Percentiles rank a stretch among this genome's conserved stretches.
These are phyloP conservation scores for Tyrophagus putrescentiae DNA, from an alignment of 1,140 invertebrate genomes.

Conservation along the genomic window DNA sequence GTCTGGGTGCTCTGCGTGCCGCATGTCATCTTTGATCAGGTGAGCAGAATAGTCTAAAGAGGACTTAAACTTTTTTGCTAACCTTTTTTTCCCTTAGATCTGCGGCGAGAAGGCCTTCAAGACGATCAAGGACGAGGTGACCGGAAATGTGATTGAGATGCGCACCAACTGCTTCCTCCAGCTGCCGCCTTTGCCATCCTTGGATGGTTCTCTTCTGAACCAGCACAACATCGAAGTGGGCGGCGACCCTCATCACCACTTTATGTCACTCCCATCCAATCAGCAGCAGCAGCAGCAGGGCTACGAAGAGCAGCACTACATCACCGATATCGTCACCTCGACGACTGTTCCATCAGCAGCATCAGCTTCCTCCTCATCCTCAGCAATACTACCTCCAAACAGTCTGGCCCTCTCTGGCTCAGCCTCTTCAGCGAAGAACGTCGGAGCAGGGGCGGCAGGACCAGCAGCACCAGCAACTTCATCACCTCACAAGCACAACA, in stretches of 20 bases:
- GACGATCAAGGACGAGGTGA: slow-evolving; percentile 11
- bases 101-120: slow-evolving; percentile 18
- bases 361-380: background rate
- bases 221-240: no score
- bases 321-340: background rate
- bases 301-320: no score
- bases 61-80: background rate
- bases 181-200: background rate
- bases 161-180: slow-evolving; percentile 3
- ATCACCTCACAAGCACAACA: background rate
- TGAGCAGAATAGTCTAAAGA: background rate
- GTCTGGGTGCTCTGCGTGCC: slow-evolving; percentile 21
- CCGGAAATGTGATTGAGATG: slow-evolving; percentile 15
- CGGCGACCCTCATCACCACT: background rate
- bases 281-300: no score
- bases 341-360: background rate
- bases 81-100: slow-evolving; percentile 14
- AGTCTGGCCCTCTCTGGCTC: background rate
- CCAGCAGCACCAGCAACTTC: background rate
- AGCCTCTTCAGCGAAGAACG: no score
- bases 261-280: background rate
- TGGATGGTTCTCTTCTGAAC: background rate
- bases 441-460: background rate
- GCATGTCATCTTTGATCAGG: slow-evolving; percentile 20
- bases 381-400: slow-evolving; percentile 3